Base-by-base conservation (phyloP, 2,888 invertebrate species). In the Sarcophaga caerulescens region DNA sequence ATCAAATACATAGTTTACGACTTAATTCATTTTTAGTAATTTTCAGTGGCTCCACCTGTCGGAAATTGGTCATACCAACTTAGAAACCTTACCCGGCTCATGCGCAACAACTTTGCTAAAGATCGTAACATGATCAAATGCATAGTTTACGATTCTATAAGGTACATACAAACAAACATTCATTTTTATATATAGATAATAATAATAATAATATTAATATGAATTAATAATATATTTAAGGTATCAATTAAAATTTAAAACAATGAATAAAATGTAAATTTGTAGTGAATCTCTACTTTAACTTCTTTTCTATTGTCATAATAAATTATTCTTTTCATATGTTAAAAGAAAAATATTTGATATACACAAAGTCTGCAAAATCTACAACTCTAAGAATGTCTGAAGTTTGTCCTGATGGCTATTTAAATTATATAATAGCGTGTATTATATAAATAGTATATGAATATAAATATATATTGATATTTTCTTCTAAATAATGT, bases 251-350 rank as follows among this genome's bases (percentile, higher is more conserved):
- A 69, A 60, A 60, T 62, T 4, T 59, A 68, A 65, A 10, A 19
- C 19, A 65, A 12, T 11, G 60, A 44, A 71, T 52, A 73, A 80
- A 47, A 80, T 80, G 80, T 80, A 80, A 73, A 74, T 73, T 80
- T 80, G 73, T 80, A 80, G 80, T 59, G 69, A 52, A 69, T 23
- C 52, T 44, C 25, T 66, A 66, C 10, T 66, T n/a, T 44, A n/a
- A 35, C 35, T 35, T 35, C 35, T 66, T 66, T 44, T 10, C 44
- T 35, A 66, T 66, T 66, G 4, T 44, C 35, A 66, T 44, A 14
- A 44, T 44, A 44, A n/a, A 14, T 17, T n/a, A 35, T 65, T 65
- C n/a, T 35, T 65, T 65, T 66, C 17, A 11, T 66, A 44, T 8
- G 35, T 35, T 35, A 52, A 17, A 52, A 17, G 14, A 52, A 14